phyloP scores from a whole-genome alignment of 2,113 vertebrate species.

The Chiloscyllium plagiosum region DNA sequence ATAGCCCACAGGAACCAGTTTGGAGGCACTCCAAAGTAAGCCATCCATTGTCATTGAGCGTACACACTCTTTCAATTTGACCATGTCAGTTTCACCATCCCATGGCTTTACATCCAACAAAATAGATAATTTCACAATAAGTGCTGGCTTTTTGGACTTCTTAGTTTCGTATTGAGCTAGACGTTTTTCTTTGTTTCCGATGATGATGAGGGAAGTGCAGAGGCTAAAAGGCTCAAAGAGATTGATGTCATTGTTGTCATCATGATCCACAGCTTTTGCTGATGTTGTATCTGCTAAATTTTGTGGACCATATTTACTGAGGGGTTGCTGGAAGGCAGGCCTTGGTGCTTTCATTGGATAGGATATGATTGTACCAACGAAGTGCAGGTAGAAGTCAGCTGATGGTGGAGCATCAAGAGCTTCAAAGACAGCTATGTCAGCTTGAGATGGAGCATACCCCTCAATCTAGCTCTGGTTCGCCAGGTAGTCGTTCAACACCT shows the following conservation, averaged over 20 bases:
- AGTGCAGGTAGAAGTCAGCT: conserved; percentile 73
- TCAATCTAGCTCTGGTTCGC: not conserved
- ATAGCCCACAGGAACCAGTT: conserved; percentile 88
- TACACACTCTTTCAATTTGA: conserved; percentile 84
- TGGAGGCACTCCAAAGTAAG: conserved; percentile 91
- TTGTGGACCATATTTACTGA: conserved; percentile 83
- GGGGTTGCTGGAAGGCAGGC: conserved; percentile 82
- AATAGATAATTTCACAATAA: conserved; percentile 89
- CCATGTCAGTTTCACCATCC: conserved; percentile 96
- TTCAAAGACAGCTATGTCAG: conserved; percentile 85
- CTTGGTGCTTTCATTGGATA: conserved; percentile 81
- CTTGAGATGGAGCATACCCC: conserved; percentile 93
- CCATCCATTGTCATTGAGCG: conserved; percentile 83
- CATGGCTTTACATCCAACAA: conserved; percentile 93
- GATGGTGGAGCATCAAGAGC: conserved; percentile 68
- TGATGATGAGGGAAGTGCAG: too few species aligned
- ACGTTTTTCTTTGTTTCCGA: conserved; percentile 71
- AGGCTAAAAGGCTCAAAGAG: conserved; percentile 68
- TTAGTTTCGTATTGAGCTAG: conserved; percentile 87
- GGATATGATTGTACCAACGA: conserved; percentile 94
- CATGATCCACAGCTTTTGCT: conserved; percentile 60
- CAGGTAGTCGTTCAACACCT: too few species aligned
- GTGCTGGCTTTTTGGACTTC: conserved; percentile 73
- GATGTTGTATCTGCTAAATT: conserved; percentile 75
- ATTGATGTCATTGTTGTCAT: conserved; percentile 81